Evolutionary conservation across 2,888 invertebrate genomes (phyloP), one percentile per base, ranked within the genome.

Genomic region (Cryptus armator): DNA sequence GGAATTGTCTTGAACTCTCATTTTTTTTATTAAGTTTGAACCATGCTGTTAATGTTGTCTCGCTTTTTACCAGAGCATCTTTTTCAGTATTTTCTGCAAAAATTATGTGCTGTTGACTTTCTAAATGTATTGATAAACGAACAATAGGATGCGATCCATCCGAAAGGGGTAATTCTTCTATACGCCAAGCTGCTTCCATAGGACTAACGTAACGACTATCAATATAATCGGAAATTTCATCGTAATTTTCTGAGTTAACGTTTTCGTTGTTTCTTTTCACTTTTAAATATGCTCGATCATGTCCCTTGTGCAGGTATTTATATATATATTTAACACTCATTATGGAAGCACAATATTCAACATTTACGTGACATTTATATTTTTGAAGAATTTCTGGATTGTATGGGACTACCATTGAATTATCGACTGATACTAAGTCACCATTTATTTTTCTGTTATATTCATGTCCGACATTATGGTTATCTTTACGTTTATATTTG

Each of bases 181-280:
- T 86, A n/a, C 86, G 56, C 87, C 86, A 86, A 29, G 86, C 88
- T 53, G 86, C 86, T 80, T 86, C 83, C 72, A 83, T 85, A 9
- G 84, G 84, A 59, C 86, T 80, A 14, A 79, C 66, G 59, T 88
- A 87, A 64, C 87, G 43, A 19, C 74, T 70, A 48, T 87, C 79
- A 29, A 87, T 71, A 29, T 75, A 81, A 59, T 81, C 53, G 5
- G 48, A 37, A 43, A 78, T 82, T 82, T 85, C 79, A 46, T 77
- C 71, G 16, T 62, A 51, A 51, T 32, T 37, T 56, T 75, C 68
- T n/a, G 24, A 14, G 46, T 71, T 32, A 16, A 19, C 12, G n/a
- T 53, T 12, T 12, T 4, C 7, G 10, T 71, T 10, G 29, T 43
- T 12, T 71, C 56, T 37, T 19, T 48, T 5, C 2, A 51, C 48